phyloP scores from a whole-genome alignment of 92 coral and sea anemone species.

The Muricea muricata region DNA sequence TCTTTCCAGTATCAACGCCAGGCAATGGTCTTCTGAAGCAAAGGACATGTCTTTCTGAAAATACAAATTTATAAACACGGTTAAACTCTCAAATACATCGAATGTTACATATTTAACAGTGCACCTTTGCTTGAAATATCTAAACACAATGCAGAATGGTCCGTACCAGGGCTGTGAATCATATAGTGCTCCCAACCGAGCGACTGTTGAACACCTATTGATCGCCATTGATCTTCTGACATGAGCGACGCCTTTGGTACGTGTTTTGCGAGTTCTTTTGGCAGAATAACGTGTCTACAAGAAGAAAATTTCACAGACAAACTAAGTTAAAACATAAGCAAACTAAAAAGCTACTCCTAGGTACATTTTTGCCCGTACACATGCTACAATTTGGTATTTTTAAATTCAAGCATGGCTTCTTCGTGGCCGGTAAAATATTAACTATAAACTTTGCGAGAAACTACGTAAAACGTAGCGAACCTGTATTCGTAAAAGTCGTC shows the following conservation, averaged over 20 bases:
- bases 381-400: neutral
- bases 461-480: constrained; percentile 31
- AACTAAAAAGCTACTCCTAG: neutral
- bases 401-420: neutral
- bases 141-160: neutral
- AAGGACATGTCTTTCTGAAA: constrained; percentile 80
- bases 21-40: constrained; percentile 77
- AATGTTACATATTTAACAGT: neutral
- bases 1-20: neutral
- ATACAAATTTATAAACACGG: neutral
- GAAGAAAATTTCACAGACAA: constrained; percentile 14
- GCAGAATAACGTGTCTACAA: constrained; percentile 84
- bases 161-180: constrained; percentile 83
- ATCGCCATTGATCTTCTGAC: constrained; percentile 90
- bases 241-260: constrained; percentile 84
- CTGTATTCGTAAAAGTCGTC: constrained; percentile 86
- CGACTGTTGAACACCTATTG: constrained; percentile 90
- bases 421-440: neutral
- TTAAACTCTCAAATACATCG: neutral
- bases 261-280: constrained; percentile 79
- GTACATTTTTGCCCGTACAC: neutral
- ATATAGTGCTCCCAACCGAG: constrained; percentile 93
- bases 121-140: neutral
- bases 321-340: neutral
- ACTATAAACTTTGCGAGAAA: neutral